Evolutionary conservation across 2,113 vertebrate species (phyloP).

Genomic region (Symphodus melops): DNA sequence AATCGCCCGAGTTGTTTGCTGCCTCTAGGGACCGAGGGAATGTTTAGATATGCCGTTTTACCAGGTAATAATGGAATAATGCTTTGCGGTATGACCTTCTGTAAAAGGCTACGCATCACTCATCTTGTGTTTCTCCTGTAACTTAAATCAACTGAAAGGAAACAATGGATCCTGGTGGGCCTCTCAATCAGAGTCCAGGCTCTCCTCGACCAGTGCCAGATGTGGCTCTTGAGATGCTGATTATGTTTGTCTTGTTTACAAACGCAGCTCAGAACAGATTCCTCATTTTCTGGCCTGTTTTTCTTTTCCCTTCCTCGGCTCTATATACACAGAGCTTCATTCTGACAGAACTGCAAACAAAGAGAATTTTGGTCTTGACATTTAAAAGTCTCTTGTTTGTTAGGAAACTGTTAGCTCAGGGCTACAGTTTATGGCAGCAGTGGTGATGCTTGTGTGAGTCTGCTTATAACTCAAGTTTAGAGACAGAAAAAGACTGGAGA

Average conservation of each 20-base stretch:
- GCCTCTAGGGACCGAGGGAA: too few relatives aligned
- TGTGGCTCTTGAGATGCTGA: constrained; percentile 76
- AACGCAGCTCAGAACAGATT: constrained; percentile 69
- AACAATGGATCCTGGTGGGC: constrained; percentile 63
- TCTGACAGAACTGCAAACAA: constrained; percentile 60
- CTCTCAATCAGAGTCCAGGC: constrained; percentile 69
- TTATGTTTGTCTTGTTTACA: constrained; percentile 81
- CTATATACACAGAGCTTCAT: constrained; percentile 62
- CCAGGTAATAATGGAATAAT: not conserved
- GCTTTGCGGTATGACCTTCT: constrained; percentile 8
- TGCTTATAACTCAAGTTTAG: constrained; percentile 29
- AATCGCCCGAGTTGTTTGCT: too few relatives aligned
- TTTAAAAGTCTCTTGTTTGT: constrained; percentile 53
- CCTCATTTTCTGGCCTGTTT: constrained; percentile 39
- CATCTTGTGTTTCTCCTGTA: constrained; percentile 51
- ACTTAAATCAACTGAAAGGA: constrained; percentile 60
- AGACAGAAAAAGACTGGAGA: constrained; percentile 16
- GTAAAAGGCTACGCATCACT: constrained; percentile 35
- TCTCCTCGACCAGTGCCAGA: constrained; percentile 71
- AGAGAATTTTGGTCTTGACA: constrained; percentile 52
- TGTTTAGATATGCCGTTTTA: constrained; percentile 5
- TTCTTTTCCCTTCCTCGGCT: constrained; percentile 18
- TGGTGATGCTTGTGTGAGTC: constrained; percentile 26
- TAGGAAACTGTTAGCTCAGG: constrained; percentile 34
- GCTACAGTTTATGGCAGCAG: constrained; percentile 42